A percentile compares a stretch with the other conserved stretches of the same genome.
Evolutionary conservation across 2,113 vertebrate species (phyloP).

Genomic region (Ornithorhynchus anatinus): DNA sequence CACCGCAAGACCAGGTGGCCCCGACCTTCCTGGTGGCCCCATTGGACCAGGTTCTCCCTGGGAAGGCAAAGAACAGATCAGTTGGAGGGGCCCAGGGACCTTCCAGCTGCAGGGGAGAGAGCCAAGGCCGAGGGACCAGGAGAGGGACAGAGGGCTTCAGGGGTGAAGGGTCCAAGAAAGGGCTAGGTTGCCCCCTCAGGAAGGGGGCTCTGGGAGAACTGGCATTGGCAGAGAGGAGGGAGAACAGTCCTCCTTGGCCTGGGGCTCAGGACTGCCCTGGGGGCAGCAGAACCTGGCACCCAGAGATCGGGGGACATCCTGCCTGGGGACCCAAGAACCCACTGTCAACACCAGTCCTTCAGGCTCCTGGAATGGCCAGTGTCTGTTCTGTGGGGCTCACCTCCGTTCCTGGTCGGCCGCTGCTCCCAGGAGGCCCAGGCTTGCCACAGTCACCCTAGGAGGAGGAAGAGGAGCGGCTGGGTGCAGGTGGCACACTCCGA

Average conservation of each 20-base stretch:
- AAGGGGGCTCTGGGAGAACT: too few relatives aligned
- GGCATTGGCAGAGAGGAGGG: neutral
- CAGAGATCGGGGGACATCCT: accelerated
- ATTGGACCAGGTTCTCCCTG: slow-evolving; percentile 90
- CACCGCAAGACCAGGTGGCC: slow-evolving; percentile 86
- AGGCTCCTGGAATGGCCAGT: neutral
- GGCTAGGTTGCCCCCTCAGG: too few relatives aligned
- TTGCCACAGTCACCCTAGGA: slow-evolving; percentile 88
- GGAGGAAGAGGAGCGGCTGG: neutral
- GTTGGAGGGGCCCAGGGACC: accelerated
- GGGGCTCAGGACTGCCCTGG: neutral
- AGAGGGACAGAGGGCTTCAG: neutral
- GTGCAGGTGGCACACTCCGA: neutral
- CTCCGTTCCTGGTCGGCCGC: slow-evolving; percentile 84
- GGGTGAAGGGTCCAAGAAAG: neutral
- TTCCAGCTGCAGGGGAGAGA: neutral
- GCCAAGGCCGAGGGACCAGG: neutral
- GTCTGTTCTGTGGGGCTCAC: slow-evolving; percentile 58
- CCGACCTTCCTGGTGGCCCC: slow-evolving; percentile 87
- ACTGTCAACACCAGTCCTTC: too few relatives aligned
- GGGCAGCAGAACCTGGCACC: neutral
- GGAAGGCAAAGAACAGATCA: neutral
- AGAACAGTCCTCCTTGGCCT: neutral
- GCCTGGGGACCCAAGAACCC: neutral
- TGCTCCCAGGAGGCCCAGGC: slow-evolving; percentile 79